Conservation (phyloP, 92 coral and sea anemone species). For the Epizoanthus fatuus region DNA sequence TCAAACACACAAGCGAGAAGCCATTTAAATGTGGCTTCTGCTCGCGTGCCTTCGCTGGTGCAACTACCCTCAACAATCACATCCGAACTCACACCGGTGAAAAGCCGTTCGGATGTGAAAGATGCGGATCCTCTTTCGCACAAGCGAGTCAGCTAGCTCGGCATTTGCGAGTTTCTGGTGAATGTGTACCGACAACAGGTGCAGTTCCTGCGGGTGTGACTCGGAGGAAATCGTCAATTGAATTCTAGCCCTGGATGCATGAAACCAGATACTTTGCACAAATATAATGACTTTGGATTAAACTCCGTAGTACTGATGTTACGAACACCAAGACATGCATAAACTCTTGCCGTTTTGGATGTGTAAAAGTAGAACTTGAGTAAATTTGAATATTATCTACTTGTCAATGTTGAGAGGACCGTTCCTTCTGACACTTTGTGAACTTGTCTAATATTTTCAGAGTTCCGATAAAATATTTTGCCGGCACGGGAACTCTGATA, state of each 20-base stretch:
- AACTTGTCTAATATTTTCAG: no score
- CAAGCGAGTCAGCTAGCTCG: slow-evolving; percentile 95
- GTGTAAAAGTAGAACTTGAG: no score
- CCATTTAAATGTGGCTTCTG: slow-evolving; percentile 98
- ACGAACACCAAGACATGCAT: not conserved
- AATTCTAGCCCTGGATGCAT: not conserved
- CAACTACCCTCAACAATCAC: slow-evolving; percentile 95
- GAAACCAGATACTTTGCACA: not conserved
- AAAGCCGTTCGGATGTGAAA: slow-evolving; percentile 90
- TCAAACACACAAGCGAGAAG: slow-evolving; percentile 91
- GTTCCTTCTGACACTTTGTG: no score
- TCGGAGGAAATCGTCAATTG: slow-evolving; percentile 3
- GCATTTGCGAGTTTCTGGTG: slow-evolving; percentile 57
- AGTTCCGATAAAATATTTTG: no score
- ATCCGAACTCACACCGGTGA: slow-evolving; percentile 97
- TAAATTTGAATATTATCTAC: no score
- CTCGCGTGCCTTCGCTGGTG: slow-evolving; percentile 91
- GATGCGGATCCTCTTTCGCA: slow-evolving; percentile 84
- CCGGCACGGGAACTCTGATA: no score
- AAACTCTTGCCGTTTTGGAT: no score
- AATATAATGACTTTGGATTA: not conserved
- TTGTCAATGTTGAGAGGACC: no score
- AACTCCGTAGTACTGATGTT: no score
- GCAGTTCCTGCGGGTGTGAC: not conserved
- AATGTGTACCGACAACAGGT: not conserved